A percentile compares a stretch with the other conserved stretches of the same genome.
Evolutionary conservation across 1,140 invertebrate species (phyloP).

Genomic region (Andrena cerasifolii): DNA sequence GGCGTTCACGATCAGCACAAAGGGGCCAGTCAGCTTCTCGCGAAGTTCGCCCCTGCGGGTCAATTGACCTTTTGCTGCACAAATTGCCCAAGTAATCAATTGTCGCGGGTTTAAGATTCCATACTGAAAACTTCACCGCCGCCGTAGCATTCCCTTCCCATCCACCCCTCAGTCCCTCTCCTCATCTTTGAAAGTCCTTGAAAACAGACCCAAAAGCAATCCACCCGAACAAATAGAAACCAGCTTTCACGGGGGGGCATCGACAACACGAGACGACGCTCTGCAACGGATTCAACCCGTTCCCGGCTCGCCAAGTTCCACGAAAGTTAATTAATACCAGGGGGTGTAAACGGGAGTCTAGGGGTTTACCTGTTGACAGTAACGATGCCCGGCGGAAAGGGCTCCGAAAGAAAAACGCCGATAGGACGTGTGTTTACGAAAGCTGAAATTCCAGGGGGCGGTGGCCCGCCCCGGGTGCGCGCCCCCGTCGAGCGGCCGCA

Average conservation of each 20-base stretch:
- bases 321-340: slow-evolving; percentile 46
- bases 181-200: too few species aligned
- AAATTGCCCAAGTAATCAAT: too few species aligned
- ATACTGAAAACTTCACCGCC: too few species aligned
- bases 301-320: slow-evolving; percentile 9
- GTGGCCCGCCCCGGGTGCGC: not conserved
- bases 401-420: slow-evolving; percentile 44
- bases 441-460: slow-evolving; percentile 29
- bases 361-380: slow-evolving; percentile 51
- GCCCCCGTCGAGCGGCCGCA: slow-evolving; percentile 25
- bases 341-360: not conserved
- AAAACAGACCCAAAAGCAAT: not conserved
- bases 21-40: slow-evolving; percentile 1
- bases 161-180: too few species aligned
- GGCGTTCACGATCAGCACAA: slow-evolving; percentile 35
- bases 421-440: slow-evolving; percentile 48
- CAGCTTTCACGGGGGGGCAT: not conserved
- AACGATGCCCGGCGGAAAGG: slow-evolving; percentile 32
- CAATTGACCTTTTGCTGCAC: not conserved
- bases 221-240: not conserved
- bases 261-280: not conserved
- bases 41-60: not conserved
- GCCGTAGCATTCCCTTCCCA: not conserved
- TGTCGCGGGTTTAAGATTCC: too few species aligned
- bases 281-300: not conserved